phyloP scores from a whole-genome alignment of 1,140 invertebrate genomes.

The Ephestia elutella region DNA sequence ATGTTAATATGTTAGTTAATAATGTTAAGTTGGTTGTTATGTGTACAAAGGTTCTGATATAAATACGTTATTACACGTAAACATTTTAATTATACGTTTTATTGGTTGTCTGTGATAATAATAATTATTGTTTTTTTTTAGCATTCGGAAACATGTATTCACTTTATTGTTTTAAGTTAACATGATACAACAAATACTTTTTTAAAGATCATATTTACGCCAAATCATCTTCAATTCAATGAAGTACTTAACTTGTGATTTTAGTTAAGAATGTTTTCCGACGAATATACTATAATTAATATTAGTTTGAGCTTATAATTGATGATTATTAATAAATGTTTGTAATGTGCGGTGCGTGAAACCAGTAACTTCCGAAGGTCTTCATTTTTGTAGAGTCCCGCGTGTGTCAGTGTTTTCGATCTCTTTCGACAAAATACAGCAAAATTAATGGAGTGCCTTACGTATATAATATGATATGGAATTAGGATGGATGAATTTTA shows the following conservation, averaged over 20 bases:
- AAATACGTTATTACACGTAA: slow-evolving; percentile 2
- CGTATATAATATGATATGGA: slow-evolving; percentile 71
- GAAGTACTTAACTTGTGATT: not conserved
- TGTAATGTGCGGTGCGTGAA: slow-evolving; percentile 28
- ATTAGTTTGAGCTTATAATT: slow-evolving; percentile 22
- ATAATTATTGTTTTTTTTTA: not conserved
- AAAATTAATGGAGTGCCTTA: slow-evolving; percentile 73
- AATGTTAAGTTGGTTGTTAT: slow-evolving; percentile 19
- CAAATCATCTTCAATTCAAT: not conserved
- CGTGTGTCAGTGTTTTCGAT: slow-evolving; percentile 54
- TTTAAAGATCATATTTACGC: not conserved
- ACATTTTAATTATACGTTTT: slow-evolving; percentile 9
- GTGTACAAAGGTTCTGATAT: slow-evolving; percentile 14
- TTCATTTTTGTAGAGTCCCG: slow-evolving; percentile 54
- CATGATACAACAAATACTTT: no score
- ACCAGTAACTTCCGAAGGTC: slow-evolving; percentile 60
- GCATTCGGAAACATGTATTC: not conserved
- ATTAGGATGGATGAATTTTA: slow-evolving; percentile 69
- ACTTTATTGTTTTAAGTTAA: no score
- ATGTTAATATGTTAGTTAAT: not conserved
- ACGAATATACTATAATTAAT: slow-evolving; percentile 5
- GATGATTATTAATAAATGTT: slow-evolving; percentile 14
- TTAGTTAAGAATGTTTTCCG: not conserved
- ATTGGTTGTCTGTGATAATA: slow-evolving; percentile 16
- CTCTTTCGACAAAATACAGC: slow-evolving; percentile 64